Conservation (phyloP, 2,888 invertebrate genomes). For the Plemyria rubiginata region DNA sequence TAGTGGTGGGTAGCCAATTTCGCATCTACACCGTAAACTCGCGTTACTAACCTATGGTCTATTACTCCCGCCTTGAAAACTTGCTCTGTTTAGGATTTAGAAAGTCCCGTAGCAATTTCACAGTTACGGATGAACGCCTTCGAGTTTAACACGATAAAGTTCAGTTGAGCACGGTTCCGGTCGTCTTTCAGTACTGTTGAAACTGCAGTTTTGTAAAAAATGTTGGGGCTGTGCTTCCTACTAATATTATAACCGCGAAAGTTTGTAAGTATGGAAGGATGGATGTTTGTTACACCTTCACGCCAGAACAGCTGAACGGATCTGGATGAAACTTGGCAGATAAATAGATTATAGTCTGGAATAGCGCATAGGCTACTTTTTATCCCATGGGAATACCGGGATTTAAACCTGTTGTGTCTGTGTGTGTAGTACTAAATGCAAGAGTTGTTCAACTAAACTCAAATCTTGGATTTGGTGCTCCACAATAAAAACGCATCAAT, state of each 20-base stretch:
- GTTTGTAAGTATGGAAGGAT: no score
- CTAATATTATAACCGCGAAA: no score
- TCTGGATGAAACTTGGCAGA: no score
- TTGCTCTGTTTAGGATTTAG: constrained; percentile 33
- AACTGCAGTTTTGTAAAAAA: constrained; percentile 1
- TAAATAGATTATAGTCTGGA: no score
- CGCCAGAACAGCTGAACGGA: no score
- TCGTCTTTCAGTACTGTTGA: neutral
- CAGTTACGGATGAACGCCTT: constrained; percentile 32
- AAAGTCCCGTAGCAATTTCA: constrained; percentile 33
- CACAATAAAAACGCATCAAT: no score
- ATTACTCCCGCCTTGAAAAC: constrained; percentile 32
- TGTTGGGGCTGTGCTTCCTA: neutral
- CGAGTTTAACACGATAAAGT: constrained; percentile 28
- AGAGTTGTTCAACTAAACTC: neutral
- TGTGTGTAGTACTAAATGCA: neutral
- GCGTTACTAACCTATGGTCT: neutral
- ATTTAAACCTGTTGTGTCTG: no score
- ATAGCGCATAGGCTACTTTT: no score
- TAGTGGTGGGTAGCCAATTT: neutral
- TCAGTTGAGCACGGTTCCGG: constrained; percentile 33
- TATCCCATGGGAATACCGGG: no score
- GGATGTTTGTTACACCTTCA: no score
- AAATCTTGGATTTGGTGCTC: neutral
- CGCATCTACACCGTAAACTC: constrained; percentile 5